Evolutionary conservation across 2,888 invertebrate species (phyloP).

Genomic region (Teleiodes luculella): DNA sequence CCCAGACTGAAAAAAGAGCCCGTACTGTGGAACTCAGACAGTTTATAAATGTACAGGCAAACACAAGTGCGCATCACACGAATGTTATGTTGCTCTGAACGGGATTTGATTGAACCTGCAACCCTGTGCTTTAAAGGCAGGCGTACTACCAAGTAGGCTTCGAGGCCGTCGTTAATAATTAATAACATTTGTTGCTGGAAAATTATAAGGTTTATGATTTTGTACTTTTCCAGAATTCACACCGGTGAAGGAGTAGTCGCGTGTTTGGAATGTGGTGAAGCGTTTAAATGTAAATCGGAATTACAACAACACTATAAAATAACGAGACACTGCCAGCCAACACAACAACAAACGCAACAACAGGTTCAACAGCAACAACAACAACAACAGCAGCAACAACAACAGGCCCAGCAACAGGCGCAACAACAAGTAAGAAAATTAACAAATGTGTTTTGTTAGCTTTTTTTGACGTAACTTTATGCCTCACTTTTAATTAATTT

Average conservation of each 20-base stretch:
- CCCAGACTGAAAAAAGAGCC: no score
- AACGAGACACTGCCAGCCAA: slow-evolving; percentile 64
- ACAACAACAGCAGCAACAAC: slow-evolving; percentile 23
- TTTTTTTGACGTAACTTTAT: no score
- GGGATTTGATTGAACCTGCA: no score
- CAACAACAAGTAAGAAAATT: slow-evolving; percentile 40
- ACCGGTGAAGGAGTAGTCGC: slow-evolving; percentile 86
- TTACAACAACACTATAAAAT: slow-evolving; percentile 83
- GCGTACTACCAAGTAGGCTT: no score
- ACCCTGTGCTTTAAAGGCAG: no score
- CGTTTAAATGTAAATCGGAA: slow-evolving; percentile 85
- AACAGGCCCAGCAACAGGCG: slow-evolving; percentile 24
- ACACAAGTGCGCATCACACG: no score
- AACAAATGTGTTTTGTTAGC: no score
- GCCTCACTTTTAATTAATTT: not conserved
- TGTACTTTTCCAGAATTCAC: slow-evolving; percentile 77
- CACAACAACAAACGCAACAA: slow-evolving; percentile 51
- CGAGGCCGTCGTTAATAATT: no score
- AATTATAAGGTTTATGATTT: not conserved
- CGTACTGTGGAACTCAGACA: no score
- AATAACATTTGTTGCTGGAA: no score
- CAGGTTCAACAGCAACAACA: slow-evolving; percentile 31
- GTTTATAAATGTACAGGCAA: no score
- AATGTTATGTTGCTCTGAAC: no score
- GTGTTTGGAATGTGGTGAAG: slow-evolving; percentile 87